Evolutionary conservation across 2,113 vertebrate species (phyloP).

Genomic region (Nanorana parkeri): DNA sequence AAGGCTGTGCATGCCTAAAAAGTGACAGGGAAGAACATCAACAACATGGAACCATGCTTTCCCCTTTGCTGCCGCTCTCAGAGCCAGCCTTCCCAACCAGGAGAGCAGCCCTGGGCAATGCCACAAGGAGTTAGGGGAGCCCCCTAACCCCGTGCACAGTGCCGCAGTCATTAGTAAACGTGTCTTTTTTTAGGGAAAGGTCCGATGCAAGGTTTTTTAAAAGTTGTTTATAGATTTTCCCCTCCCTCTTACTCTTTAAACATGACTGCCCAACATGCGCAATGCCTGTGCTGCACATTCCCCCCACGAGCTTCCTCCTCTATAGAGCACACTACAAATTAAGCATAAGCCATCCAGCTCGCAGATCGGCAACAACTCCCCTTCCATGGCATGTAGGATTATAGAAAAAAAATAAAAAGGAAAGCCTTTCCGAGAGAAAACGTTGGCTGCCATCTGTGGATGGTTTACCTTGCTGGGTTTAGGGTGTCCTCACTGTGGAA

Average conservation of each 20-base stretch:
- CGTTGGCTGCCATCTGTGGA: background rate
- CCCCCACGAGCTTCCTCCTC: slow-evolving; percentile 49
- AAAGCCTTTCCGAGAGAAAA: no score
- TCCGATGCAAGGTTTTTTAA: slow-evolving; percentile 59
- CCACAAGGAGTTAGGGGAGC: no score
- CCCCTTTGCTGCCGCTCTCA: background rate
- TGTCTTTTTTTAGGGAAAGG: slow-evolving; percentile 58
- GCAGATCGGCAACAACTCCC: background rate
- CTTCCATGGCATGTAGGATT: background rate
- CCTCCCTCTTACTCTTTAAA: slow-evolving; percentile 72
- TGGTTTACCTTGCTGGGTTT: slow-evolving; percentile 14
- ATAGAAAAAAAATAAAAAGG: no score
- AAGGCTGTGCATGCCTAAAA: background rate
- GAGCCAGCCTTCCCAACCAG: slow-evolving; percentile 1
- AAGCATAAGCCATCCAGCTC: background rate
- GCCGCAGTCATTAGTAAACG: slow-evolving; percentile 79
- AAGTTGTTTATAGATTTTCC: slow-evolving; percentile 72
- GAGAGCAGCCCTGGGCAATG: background rate
- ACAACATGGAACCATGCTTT: background rate
- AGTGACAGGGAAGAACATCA: background rate
- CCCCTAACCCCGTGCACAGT: no score
- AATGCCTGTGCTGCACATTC: slow-evolving; percentile 65
- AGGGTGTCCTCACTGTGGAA: slow-evolving; percentile 60
- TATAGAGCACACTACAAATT: background rate
- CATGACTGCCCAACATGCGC: slow-evolving; percentile 77